Percentiles rank a stretch among this genome's conserved stretches.
These are phyloP conservation scores for Penaeus japonicus DNA, from an alignment of 1,140 invertebrate species.

Conservation along the genomic window DNA sequence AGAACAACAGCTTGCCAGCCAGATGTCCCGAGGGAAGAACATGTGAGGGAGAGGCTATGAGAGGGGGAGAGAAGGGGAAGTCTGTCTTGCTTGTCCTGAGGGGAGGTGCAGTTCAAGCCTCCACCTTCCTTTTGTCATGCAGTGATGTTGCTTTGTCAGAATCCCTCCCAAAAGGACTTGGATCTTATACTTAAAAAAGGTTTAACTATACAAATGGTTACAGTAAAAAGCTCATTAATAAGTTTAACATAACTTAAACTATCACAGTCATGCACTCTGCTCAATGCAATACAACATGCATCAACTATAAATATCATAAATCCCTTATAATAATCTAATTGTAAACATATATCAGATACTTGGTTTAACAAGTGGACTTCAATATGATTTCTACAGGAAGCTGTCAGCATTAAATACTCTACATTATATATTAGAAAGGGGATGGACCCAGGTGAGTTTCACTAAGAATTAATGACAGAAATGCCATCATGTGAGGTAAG, in stretches of 20 bases:
- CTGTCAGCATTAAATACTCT: background rate
- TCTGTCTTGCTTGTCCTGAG: conserved; percentile 1
- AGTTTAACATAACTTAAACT: too few species aligned
- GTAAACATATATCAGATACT: too few species aligned
- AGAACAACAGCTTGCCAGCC: conserved; percentile 22
- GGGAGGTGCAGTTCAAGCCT: background rate
- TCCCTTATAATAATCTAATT: too few species aligned
- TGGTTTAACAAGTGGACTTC: too few species aligned
- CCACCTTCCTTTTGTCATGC: conserved; percentile 18
- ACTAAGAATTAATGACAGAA: background rate
- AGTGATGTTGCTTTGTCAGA: background rate
- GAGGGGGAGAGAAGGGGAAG: background rate
- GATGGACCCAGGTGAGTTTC: background rate
- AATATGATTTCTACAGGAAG: background rate
- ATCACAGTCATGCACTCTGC: too few species aligned
- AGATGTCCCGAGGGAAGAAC: conserved; percentile 26
- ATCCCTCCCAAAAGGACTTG: too few species aligned
- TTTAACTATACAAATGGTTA: background rate
- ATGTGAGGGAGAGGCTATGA: conserved; percentile 2
- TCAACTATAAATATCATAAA: too few species aligned
- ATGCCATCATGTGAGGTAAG: background rate
- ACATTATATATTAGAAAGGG: conserved; percentile 14
- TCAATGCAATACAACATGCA: too few species aligned
- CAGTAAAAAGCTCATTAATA: too few species aligned
- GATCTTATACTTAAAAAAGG: background rate